Conservation (phyloP, 1,140 invertebrate genomes). For the Apis laboriosa region DNA sequence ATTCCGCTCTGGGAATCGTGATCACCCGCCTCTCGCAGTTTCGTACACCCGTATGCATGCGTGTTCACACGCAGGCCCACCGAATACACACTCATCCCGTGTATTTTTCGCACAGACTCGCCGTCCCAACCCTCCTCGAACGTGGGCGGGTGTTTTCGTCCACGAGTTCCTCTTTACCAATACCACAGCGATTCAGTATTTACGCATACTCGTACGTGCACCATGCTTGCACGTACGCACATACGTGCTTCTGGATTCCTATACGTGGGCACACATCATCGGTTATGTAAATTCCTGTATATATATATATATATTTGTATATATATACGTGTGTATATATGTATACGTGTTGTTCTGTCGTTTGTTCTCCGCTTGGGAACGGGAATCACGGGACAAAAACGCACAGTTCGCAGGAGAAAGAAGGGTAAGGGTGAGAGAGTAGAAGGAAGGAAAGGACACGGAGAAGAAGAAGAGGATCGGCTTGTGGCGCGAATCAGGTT, state of each 20-base stretch:
- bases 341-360: constrained; percentile 35
- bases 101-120: constrained; percentile 19
- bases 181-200: constrained; percentile 8
- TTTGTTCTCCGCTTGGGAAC: constrained; percentile 67
- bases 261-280: constrained; percentile 8
- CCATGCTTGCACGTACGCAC: neutral
- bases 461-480: constrained; percentile 58
- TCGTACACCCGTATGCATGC: constrained; percentile 15
- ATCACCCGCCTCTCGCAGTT: constrained; percentile 52
- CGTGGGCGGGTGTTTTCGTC: neutral
- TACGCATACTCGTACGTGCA: constrained; percentile 3
- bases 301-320: neutral
- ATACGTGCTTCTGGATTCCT: constrained; percentile 3
- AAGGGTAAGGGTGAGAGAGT: neutral
- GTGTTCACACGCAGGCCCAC: neutral
- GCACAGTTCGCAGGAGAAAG: constrained; percentile 29
- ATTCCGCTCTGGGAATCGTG: constrained; percentile 61
- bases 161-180: neutral
- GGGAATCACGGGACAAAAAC: constrained; percentile 56
- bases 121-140: constrained; percentile 4
- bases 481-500: constrained; percentile 76
- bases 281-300: neutral
- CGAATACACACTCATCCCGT: neutral
- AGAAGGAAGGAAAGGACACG: constrained; percentile 30
- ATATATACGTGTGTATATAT: no score